These are phyloP conservation scores for Cotesia typhae DNA, from an alignment of 1,140 invertebrate species.

Conservation along the genomic window DNA sequence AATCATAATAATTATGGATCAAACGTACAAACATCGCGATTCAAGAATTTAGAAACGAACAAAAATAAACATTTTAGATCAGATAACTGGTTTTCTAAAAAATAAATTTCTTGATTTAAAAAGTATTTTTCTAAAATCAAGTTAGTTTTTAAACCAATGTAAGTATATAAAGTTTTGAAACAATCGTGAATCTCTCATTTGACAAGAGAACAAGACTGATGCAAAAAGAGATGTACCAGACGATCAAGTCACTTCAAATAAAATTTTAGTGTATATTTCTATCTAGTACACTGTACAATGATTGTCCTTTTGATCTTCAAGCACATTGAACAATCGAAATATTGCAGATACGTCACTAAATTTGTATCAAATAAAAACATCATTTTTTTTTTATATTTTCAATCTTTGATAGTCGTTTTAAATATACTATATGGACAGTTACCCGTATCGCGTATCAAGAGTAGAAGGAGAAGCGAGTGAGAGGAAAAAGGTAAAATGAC, in stretches of 20 bases:
- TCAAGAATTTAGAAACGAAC: too few relatives aligned
- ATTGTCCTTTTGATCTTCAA: slow-evolving; percentile 20
- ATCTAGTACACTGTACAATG: background rate
- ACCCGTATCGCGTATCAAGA: background rate
- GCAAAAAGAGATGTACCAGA: slow-evolving; percentile 36
- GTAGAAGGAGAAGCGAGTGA: background rate
- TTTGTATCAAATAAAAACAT: slow-evolving; percentile 14
- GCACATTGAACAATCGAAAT: slow-evolving; percentile 14
- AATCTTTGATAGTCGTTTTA: slow-evolving; percentile 5
- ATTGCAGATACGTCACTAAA: slow-evolving; percentile 11
- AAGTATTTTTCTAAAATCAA: slow-evolving; percentile 20
- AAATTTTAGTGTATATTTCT: slow-evolving; percentile 9
- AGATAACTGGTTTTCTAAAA: too few relatives aligned
- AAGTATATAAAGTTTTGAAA: slow-evolving; percentile 35
- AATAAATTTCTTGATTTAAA: too few relatives aligned
- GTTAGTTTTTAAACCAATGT: background rate
- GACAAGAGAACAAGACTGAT: slow-evolving; percentile 29
- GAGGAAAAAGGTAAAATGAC: slow-evolving; percentile 2
- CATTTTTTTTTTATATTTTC: slow-evolving; percentile 1
- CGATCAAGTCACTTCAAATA: slow-evolving; percentile 43
- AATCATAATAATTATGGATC: too few relatives aligned
- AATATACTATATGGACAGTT: background rate
- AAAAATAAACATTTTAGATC: too few relatives aligned
- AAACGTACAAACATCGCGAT: too few relatives aligned
- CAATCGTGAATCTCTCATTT: slow-evolving; percentile 39